Evolutionary conservation across 2,888 invertebrate genomes (phyloP).

Genomic region (Helleia helle): DNA sequence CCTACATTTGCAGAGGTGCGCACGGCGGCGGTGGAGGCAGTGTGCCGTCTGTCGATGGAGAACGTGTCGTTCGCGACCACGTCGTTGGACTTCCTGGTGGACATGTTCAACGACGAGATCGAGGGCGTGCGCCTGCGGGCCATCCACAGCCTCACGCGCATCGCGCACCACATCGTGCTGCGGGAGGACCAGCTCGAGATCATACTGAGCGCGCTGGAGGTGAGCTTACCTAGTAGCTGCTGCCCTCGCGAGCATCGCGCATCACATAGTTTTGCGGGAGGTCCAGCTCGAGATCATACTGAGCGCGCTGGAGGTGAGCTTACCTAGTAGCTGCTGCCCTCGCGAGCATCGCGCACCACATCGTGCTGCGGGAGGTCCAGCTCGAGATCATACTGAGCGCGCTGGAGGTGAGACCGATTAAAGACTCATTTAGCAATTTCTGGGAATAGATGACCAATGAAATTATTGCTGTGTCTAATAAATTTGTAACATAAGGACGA

Average conservation of each 20-base stretch:
- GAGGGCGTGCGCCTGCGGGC: slow-evolving; percentile 96
- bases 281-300: slow-evolving; percentile 97
- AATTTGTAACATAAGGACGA: too few species aligned
- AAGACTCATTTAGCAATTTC: too few species aligned
- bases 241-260: slow-evolving; percentile 87
- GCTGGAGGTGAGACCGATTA: slow-evolving; percentile 89
- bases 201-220: slow-evolving; percentile 94
- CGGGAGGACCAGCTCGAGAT: slow-evolving; percentile 97
- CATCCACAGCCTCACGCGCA: slow-evolving; percentile 92
- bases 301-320: slow-evolving; percentile 88
- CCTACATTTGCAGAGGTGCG: slow-evolving; percentile 84
- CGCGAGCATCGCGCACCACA: slow-evolving; percentile 89
- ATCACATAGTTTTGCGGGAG: slow-evolving; percentile 90
- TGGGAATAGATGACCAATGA: too few species aligned
- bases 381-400: slow-evolving; percentile 95
- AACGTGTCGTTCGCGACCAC: slow-evolving; percentile 90
- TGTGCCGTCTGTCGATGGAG: slow-evolving; percentile 89
- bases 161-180: slow-evolving; percentile 90
- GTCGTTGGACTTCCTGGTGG: slow-evolving; percentile 95
- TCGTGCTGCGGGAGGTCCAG: slow-evolving; percentile 94
- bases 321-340: slow-evolving; percentile 47
- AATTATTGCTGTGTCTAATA: too few species aligned
- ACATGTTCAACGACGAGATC: slow-evolving; percentile 99
- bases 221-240: slow-evolving; percentile 22
- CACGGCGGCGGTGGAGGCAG: slow-evolving; percentile 94